These are phyloP conservation scores for Spheniscus mendiculus DNA, from an alignment of 2,113 vertebrate species.

Conservation along the genomic window DNA sequence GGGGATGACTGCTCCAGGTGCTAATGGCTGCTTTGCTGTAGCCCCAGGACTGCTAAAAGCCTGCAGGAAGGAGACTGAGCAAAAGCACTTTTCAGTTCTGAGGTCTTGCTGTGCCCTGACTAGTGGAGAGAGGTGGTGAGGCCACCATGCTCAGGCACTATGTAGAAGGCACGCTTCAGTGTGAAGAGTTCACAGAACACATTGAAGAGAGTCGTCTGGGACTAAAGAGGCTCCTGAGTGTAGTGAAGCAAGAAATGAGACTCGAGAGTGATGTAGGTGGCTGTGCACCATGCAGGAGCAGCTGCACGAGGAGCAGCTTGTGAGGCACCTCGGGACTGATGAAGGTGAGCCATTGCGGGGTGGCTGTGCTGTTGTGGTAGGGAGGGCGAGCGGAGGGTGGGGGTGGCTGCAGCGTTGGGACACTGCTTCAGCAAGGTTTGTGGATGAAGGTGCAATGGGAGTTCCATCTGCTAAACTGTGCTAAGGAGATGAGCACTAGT, in stretches of 20 bases:
- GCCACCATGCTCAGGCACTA: accelerated
- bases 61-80: accelerated
- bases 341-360: accelerated
- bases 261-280: accelerated
- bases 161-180: accelerated
- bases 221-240: background rate
- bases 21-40: background rate
- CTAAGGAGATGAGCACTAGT: background rate
- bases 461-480: accelerated
- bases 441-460: background rate
- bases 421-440: accelerated
- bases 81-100: accelerated
- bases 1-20: accelerated
- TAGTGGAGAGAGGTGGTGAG: background rate
- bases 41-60: accelerated
- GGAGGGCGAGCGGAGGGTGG: background rate
- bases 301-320: accelerated
- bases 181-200: background rate
- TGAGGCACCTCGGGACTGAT: accelerated
- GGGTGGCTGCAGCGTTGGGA: accelerated
- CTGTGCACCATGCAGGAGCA: accelerated
- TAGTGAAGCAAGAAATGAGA: accelerated
- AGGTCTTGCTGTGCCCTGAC: too few species aligned
- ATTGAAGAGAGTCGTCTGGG: accelerated
- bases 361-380: accelerated